phyloP scores from a whole-genome alignment of 2,888 invertebrate species.

The Agriopis leucophaearia region DNA sequence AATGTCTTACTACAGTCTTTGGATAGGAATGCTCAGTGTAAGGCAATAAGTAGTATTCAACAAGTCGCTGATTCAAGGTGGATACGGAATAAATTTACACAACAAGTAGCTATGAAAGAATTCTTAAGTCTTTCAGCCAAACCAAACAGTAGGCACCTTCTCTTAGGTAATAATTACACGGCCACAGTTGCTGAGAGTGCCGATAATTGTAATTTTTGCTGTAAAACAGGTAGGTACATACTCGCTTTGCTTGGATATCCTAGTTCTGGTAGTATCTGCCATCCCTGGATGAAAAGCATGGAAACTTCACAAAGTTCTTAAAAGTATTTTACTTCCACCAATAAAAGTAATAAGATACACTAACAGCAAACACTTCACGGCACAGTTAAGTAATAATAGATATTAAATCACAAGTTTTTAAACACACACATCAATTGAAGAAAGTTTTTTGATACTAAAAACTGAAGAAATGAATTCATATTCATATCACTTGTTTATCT shows the following conservation, averaged over 20 bases:
- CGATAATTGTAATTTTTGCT: not conserved
- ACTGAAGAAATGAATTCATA: not conserved
- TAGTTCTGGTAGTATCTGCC: slow-evolving; percentile 26
- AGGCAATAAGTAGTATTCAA: not conserved
- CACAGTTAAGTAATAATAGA: not conserved
- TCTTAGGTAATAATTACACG: not conserved
- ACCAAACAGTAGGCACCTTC: not conserved
- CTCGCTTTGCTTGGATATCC: slow-evolving; percentile 1
- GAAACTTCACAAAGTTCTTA: not conserved
- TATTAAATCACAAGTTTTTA: slow-evolving; percentile 1
- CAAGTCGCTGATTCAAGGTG: not conserved
- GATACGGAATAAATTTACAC: not conserved
- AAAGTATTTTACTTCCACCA: not conserved
- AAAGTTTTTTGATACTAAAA: slow-evolving; percentile 1
- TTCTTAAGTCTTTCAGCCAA: not conserved
- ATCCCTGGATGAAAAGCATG: slow-evolving; percentile 27
- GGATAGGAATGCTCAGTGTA: not conserved
- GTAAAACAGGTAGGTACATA: not conserved
- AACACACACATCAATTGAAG: not conserved
- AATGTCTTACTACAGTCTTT: not conserved
- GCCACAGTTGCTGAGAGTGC: not conserved
- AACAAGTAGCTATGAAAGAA: not conserved
- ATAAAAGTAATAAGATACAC: not conserved
- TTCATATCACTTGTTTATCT: not conserved
- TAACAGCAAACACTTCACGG: not conserved